Evolutionary conservation across 2,888 invertebrate species (phyloP).

Genomic region (Rhabditoides inermis): DNA sequence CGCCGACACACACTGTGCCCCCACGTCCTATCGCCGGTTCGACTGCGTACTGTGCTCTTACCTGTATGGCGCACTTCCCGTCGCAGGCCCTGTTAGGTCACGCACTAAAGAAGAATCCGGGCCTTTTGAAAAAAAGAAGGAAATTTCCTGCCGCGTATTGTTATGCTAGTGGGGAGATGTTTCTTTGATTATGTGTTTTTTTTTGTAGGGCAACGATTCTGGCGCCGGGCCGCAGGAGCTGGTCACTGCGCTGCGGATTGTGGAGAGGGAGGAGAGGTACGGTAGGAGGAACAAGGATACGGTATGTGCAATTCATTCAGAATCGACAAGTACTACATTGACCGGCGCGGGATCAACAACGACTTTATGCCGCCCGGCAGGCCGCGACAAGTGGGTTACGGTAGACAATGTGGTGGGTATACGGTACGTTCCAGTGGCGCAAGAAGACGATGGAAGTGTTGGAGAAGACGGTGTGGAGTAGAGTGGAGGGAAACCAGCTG

Average conservation of each 20-base stretch:
- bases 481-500: slow-evolving; percentile 84
- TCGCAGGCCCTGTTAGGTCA: too few relatives aligned
- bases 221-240: slow-evolving; percentile 66
- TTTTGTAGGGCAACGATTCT: slow-evolving; percentile 25
- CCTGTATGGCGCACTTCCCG: too few relatives aligned
- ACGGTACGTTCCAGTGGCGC: slow-evolving; percentile 21
- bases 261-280: slow-evolving; percentile 86
- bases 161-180: too few relatives aligned
- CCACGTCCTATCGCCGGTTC: too few relatives aligned
- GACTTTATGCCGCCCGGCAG: slow-evolving; percentile 87
- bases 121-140: too few relatives aligned
- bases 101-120: too few relatives aligned
- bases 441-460: slow-evolving; percentile 44
- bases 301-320: slow-evolving; percentile 13
- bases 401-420: neutral
- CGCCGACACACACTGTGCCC: too few relatives aligned
- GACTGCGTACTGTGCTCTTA: too few relatives aligned
- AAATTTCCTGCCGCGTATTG: too few relatives aligned
- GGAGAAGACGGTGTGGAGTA: slow-evolving; percentile 55
- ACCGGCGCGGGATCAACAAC: slow-evolving; percentile 67
- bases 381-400: slow-evolving; percentile 62
- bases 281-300: neutral
- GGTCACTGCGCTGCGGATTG: slow-evolving; percentile 86
- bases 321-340: slow-evolving; percentile 74
- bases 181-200: too few relatives aligned